Conservation (phyloP, 2,797 vertebrate species). For the Chelonia mydas region DNA sequence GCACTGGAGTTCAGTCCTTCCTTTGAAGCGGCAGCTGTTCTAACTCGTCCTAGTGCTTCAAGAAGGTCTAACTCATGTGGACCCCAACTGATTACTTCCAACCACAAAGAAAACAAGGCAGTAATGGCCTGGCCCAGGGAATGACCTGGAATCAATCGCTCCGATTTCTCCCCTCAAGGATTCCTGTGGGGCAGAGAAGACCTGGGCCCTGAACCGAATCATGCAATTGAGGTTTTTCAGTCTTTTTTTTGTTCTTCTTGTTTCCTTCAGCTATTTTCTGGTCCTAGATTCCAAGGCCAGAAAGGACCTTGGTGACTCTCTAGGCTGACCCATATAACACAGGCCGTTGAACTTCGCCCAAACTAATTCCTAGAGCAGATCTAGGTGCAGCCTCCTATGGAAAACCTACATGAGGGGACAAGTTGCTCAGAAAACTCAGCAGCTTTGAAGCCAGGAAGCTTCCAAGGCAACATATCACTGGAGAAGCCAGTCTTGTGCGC, state of each 20-base stretch:
- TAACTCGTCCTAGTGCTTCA: not conserved
- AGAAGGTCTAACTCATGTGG: not conserved
- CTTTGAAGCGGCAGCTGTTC: constrained; percentile 14
- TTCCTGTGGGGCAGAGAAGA: not conserved
- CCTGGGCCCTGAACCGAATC: not conserved
- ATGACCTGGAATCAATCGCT: rapidly evolving
- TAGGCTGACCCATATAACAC: not conserved
- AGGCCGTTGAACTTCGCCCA: not conserved
- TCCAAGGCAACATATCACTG: not conserved
- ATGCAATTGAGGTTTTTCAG: not conserved
- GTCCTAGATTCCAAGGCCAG: not conserved
- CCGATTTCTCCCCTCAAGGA: not conserved
- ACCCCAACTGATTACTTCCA: not conserved
- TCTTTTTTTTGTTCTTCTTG: not conserved
- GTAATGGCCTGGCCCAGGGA: not conserved
- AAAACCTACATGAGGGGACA: not conserved
- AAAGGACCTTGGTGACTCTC: not conserved
- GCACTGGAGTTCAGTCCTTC: not conserved
- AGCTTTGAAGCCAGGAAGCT: not conserved
- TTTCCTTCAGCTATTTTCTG: not conserved
- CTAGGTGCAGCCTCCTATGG: not conserved
- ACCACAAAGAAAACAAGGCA: not conserved
- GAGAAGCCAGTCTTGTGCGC: not conserved
- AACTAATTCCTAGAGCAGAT: not conserved
- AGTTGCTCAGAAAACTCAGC: not conserved